These are phyloP conservation scores for Sebastes vulpes DNA, from an alignment of 2,797 vertebrate species.

Conservation along the genomic window DNA sequence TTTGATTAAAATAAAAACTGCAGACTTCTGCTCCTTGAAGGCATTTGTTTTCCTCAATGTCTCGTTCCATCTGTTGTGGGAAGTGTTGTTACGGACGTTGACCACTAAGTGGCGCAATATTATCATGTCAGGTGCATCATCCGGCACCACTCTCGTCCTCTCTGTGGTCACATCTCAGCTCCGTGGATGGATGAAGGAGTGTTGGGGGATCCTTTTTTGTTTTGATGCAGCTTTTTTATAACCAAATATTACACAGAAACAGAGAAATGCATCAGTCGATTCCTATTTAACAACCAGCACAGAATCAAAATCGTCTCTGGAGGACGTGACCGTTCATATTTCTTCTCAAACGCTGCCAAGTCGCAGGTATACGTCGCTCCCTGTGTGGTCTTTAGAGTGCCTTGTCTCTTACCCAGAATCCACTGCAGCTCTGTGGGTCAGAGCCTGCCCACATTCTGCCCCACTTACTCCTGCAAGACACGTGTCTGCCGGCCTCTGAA, in stretches of 20 bases:
- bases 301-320: neutral
- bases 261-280: neutral
- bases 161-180: neutral
- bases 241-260: neutral
- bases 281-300: neutral
- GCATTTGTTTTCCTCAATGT: no score
- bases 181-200: neutral
- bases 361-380: neutral
- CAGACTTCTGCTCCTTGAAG: neutral
- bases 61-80: neutral
- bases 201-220: neutral
- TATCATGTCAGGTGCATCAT: constrained; percentile 3
- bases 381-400: constrained; percentile 1
- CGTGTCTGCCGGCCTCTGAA: constrained; percentile 20
- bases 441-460: constrained; percentile 20
- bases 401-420: constrained; percentile 44
- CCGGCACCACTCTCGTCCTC: neutral
- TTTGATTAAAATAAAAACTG: neutral
- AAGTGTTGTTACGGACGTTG: constrained; percentile 10
- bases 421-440: constrained; percentile 47
- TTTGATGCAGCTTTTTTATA: neutral
- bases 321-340: neutral
- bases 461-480: constrained; percentile 37
- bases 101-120: constrained; percentile 66
- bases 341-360: neutral